Evolutionary conservation across 2,888 invertebrate genomes (phyloP).

Genomic region (Yponomeuta cagnagella): DNA sequence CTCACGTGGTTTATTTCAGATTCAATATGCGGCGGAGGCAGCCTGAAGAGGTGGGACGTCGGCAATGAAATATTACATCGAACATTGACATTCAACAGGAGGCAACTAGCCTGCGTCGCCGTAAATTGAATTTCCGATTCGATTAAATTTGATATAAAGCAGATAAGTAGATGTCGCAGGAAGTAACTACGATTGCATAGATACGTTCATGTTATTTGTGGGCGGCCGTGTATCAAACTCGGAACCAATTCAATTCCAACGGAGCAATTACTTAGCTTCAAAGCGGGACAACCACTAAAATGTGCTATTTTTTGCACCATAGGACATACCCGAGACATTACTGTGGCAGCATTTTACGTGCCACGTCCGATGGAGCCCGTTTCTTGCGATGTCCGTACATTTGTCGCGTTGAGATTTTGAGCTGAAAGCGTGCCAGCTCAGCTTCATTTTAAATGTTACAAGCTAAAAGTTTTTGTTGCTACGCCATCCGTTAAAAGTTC

Average conservation of each 20-base stretch:
- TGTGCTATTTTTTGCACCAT: neutral
- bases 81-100: slow-evolving; percentile 39
- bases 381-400: neutral
- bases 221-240: neutral
- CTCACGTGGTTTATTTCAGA: slow-evolving; percentile 63
- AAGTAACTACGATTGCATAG: neutral
- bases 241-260: neutral
- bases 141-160: neutral
- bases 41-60: slow-evolving; percentile 32
- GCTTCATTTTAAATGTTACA: too few species aligned
- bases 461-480: too few species aligned
- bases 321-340: neutral
- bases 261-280: neutral
- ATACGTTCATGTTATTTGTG: neutral
- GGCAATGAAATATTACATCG: slow-evolving; percentile 45
- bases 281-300: neutral
- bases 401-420: neutral
- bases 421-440: neutral
- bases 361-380: neutral
- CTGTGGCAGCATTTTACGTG: slow-evolving; percentile 1
- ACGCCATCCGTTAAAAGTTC: too few species aligned
- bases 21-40: slow-evolving; percentile 70
- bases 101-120: neutral
- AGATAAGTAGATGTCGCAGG: neutral
- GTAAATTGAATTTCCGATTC: slow-evolving; percentile 5